phyloP scores from a whole-genome alignment of 1,140 invertebrate genomes.

The Cydia strobilella region DNA sequence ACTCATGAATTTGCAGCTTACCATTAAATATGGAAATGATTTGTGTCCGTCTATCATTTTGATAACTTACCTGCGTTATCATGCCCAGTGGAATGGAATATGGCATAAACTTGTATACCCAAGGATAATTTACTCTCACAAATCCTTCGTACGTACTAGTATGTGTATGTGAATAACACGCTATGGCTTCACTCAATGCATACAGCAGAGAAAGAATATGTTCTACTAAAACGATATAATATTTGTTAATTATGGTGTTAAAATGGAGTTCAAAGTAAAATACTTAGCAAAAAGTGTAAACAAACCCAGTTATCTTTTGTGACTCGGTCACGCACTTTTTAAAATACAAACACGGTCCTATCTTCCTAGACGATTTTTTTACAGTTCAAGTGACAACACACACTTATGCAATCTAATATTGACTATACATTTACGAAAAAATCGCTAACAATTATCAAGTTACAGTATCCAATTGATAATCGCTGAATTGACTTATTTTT shows the following conservation, averaged over 20 bases:
- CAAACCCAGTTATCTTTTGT: background rate
- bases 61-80: conserved; percentile 56
- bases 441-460: too few relatives aligned
- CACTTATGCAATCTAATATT: too few relatives aligned
- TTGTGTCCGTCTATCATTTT: background rate
- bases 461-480: too few relatives aligned
- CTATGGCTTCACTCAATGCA: conserved; percentile 52
- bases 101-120: conserved; percentile 62
- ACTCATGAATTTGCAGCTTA: background rate
- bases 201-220: conserved; percentile 63
- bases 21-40: background rate
- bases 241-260: background rate
- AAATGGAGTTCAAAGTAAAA: background rate
- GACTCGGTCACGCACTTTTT: too few relatives aligned
- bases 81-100: conserved; percentile 54
- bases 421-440: too few relatives aligned
- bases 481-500: too few relatives aligned
- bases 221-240: conserved; percentile 56
- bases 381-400: too few relatives aligned
- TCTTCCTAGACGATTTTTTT: too few relatives aligned
- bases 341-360: too few relatives aligned
- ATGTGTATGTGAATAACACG: conserved; percentile 44
- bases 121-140: conserved; percentile 61
- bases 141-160: conserved; percentile 53
- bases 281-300: background rate